These are phyloP conservation scores for Campylomormyrus tamandua DNA, from an alignment of 2,113 vertebrate genomes.

Conservation along the genomic window DNA sequence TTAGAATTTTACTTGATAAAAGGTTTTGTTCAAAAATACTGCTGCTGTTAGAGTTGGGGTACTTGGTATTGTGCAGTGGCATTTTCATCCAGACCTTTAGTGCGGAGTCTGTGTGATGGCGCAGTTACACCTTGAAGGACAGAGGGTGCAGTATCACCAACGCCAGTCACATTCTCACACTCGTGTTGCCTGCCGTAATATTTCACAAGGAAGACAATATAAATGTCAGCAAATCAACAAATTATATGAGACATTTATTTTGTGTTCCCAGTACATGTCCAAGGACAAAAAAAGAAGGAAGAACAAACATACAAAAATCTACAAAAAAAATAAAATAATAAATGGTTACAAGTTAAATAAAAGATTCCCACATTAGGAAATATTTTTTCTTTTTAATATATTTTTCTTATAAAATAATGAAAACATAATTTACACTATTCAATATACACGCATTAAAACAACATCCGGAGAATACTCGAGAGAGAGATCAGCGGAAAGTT, in stretches of 20 bases:
- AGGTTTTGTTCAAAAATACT: neutral
- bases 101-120: neutral
- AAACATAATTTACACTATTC: slow-evolving; percentile 73
- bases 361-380: slow-evolving; percentile 44
- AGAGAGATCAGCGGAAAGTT: slow-evolving; percentile 30
- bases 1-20: neutral
- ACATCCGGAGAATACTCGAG: slow-evolving; percentile 50
- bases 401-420: slow-evolving; percentile 71
- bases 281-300: neutral
- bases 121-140: neutral
- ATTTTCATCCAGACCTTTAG: neutral
- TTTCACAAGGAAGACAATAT: slow-evolving; percentile 5
- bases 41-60: neutral
- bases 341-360: slow-evolving; percentile 11
- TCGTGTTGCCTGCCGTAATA: neutral
- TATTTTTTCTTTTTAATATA: slow-evolving; percentile 50
- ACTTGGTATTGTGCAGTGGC: neutral
- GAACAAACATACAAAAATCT: neutral
- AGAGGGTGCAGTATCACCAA: neutral
- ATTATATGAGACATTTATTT: slow-evolving; percentile 57
- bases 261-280: slow-evolving; percentile 42
- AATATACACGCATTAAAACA: slow-evolving; percentile 70
- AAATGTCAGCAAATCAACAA: neutral
- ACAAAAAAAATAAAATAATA: neutral
- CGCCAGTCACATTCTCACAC: neutral